Conservation (phyloP, 2,797 vertebrate species). For the Fistularia commersonii region DNA sequence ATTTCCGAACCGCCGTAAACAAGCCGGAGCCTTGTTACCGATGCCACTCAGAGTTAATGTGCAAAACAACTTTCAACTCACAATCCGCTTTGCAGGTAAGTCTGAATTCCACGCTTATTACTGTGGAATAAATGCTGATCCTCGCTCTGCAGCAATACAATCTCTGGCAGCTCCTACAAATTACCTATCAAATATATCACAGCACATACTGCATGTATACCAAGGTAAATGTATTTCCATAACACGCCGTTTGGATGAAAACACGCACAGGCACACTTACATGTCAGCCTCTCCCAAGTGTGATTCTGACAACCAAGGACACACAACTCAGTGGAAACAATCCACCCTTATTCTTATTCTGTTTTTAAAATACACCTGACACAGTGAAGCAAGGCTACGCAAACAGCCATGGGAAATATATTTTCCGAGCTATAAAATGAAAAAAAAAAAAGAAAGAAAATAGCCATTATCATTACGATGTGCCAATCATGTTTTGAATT, state of each 20-base stretch:
- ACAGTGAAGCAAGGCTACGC: no score
- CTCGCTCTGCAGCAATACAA: slow-evolving; percentile 15
- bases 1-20: slow-evolving; percentile 37
- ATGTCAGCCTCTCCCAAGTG: not conserved
- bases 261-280: slow-evolving; percentile 4
- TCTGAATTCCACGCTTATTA: slow-evolving; percentile 56
- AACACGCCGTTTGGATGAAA: slow-evolving; percentile 33
- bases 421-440: no score
- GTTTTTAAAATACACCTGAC: no score
- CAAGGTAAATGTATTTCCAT: slow-evolving; percentile 43
- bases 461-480: no score
- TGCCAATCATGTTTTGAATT: no score
- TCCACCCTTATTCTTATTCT: no score
- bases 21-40: slow-evolving; percentile 46
- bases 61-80: slow-evolving; percentile 56
- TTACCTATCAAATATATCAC: slow-evolving; percentile 37
- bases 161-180: slow-evolving; percentile 50
- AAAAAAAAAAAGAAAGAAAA: no score
- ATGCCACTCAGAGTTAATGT: slow-evolving; percentile 56
- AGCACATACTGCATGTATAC: slow-evolving; percentile 9
- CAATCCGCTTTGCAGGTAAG: slow-evolving; percentile 59
- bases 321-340: no score
- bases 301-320: no score
- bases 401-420: no score
- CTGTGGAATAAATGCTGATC: slow-evolving; percentile 56